Conservation (phyloP, 2,888 invertebrate genomes). For the Lithophane semibrunnea region DNA sequence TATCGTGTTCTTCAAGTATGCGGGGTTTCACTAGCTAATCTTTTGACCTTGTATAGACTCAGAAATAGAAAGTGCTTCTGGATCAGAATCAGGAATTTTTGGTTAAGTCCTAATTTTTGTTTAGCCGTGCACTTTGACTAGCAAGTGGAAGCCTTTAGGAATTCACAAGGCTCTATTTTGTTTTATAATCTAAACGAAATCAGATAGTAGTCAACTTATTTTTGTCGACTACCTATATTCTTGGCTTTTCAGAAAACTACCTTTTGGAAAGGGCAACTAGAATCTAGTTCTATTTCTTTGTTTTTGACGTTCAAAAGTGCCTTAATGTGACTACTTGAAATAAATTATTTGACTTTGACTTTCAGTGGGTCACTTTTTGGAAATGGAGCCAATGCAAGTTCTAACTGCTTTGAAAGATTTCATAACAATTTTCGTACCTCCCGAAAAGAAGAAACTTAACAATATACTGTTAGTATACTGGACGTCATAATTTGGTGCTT, state of each 20-base stretch:
- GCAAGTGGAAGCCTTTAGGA: not conserved
- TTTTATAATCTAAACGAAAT: not conserved
- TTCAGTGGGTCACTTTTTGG: constrained; percentile 91
- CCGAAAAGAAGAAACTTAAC: constrained; percentile 83
- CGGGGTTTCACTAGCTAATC: not conserved
- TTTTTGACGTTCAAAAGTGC: no score
- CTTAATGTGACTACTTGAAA: no score
- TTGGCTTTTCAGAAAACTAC: constrained; percentile 53
- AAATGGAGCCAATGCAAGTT: constrained; percentile 92
- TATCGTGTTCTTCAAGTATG: not conserved
- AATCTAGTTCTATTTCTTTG: no score
- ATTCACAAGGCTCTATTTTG: no score
- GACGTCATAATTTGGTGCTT: not conserved
- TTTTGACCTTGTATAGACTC: not conserved
- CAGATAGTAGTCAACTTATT: not conserved
- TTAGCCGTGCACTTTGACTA: not conserved
- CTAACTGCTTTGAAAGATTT: constrained; percentile 92
- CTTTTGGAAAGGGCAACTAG: no score
- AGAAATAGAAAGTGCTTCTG: not conserved
- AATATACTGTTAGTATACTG: constrained; percentile 80
- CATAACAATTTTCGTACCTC: constrained; percentile 85
- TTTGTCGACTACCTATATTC: not conserved
- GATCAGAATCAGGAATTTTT: not conserved
- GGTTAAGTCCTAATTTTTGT: not conserved
- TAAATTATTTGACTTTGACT: no score